Conservation (phyloP, 2,888 invertebrate species). For the Lasioglossum morio region DNA sequence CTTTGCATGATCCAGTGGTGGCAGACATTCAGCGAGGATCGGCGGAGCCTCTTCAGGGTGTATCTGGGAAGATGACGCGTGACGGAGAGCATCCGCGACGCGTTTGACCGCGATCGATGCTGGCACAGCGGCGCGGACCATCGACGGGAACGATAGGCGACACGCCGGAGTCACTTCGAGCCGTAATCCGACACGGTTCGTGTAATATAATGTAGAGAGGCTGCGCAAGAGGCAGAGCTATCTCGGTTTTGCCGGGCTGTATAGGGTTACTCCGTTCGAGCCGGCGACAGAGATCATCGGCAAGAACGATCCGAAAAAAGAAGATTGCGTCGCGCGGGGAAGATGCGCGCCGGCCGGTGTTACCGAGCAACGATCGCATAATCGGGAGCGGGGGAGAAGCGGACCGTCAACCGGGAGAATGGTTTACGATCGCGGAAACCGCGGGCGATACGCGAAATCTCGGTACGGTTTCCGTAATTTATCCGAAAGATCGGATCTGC, state of each 20-base stretch:
- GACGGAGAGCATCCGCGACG: conserved; percentile 31
- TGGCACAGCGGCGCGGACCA: conserved; percentile 49
- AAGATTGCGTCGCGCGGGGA: not conserved
- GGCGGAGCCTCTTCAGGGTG: not conserved
- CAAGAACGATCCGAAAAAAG: conserved; percentile 2
- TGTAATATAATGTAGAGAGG: conserved; percentile 69
- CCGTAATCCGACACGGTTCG: conserved; percentile 76
- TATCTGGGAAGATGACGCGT: conserved; percentile 17
- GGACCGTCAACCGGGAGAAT: not conserved
- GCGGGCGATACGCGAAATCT: not conserved
- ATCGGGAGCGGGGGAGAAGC: not conserved
- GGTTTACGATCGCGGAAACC: not conserved
- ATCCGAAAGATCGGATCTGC: conserved; percentile 42
- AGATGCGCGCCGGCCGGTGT: not conserved
- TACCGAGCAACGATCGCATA: not conserved
- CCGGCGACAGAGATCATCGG: conserved; percentile 23
- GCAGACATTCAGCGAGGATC: not conserved
- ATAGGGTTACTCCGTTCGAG: conserved; percentile 53
- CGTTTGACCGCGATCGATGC: conserved; percentile 53
- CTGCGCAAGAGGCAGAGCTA: conserved; percentile 45
- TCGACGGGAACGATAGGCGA: conserved; percentile 53
- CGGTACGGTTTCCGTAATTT: conserved; percentile 35
- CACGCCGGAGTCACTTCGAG: conserved; percentile 55
- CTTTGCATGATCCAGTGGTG: not conserved
- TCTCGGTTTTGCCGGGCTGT: conserved; percentile 40